Evolutionary conservation across 1,140 invertebrate genomes (phyloP).

Genomic region (Drosophila ironensis): DNA sequence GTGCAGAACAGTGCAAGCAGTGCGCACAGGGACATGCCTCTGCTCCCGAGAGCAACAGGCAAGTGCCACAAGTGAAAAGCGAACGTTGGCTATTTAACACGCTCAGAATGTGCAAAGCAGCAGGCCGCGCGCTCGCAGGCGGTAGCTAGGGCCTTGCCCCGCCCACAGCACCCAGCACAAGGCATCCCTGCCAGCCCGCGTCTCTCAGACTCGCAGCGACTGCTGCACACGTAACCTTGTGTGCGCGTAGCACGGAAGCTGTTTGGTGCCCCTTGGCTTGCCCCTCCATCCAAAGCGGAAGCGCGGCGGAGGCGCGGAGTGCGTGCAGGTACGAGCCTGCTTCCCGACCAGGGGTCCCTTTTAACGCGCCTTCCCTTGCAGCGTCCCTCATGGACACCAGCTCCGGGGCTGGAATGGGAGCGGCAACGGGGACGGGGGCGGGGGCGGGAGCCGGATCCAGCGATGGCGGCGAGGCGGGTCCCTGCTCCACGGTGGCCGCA

Average conservation of each 20-base stretch:
- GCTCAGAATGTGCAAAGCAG: conserved; percentile 28
- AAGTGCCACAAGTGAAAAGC: conserved; percentile 68
- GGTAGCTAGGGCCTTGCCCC: too few species aligned
- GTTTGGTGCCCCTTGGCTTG: conserved; percentile 39
- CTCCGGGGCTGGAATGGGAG: conserved; percentile 26
- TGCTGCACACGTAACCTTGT: conserved; percentile 81
- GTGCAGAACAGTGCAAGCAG: too few species aligned
- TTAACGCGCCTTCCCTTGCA: too few species aligned
- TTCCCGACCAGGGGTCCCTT: too few species aligned
- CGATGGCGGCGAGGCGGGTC: conserved; percentile 23
- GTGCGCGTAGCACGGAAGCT: conserved; percentile 80
- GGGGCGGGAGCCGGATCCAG: conserved; percentile 35
- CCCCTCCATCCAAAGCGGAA: not conserved
- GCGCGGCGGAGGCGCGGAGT: conserved; percentile 5
- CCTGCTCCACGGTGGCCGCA: conserved; percentile 29
- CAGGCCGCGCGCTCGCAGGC: conserved; percentile 17
- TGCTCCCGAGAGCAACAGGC: conserved; percentile 48
- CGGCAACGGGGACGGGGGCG: conserved; percentile 22
- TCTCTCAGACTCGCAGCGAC: conserved; percentile 1
- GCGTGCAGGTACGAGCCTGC: not conserved
- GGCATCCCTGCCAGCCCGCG: not conserved
- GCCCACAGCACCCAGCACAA: not conserved
- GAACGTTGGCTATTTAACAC: conserved; percentile 23
- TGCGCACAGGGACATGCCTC: conserved; percentile 55
- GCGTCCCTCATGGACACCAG: conserved; percentile 47